A percentile compares a stretch with the other conserved stretches of the same genome.
Conservation (phyloP, 2,888 invertebrate genomes). For the Chirona hameri region DNA sequence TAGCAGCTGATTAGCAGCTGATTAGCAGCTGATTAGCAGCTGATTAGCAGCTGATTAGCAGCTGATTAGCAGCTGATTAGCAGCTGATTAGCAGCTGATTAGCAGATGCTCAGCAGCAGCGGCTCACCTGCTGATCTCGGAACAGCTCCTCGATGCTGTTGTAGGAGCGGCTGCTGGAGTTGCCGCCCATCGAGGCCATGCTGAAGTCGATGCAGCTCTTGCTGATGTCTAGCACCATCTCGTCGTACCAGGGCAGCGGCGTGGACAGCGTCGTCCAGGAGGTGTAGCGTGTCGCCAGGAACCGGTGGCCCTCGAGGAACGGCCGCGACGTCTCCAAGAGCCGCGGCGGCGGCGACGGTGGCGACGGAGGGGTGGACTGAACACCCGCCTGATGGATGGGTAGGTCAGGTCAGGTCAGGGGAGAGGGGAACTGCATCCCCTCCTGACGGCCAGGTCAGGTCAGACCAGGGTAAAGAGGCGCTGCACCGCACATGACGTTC, state of each 20-base stretch:
- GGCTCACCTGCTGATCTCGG: constrained; percentile 42
- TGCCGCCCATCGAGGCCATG: constrained; percentile 42
- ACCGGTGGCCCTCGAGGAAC: constrained; percentile 33
- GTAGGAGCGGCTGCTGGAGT: constrained; percentile 6
- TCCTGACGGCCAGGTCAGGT: too few relatives aligned
- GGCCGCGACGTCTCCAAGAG: constrained; percentile 32
- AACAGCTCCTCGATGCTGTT: constrained; percentile 37
- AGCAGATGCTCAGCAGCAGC: too few relatives aligned
- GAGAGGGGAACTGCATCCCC: too few relatives aligned
- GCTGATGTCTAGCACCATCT: constrained; percentile 77
- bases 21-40: too few relatives aligned
- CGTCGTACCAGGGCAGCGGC: constrained; percentile 35
- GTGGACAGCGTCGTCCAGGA: constrained; percentile 32
- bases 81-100: too few relatives aligned
- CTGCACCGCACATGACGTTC: too few relatives aligned
- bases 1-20: too few relatives aligned
- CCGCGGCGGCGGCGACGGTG: neutral
- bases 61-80: too few relatives aligned
- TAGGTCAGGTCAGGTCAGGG: too few relatives aligned
- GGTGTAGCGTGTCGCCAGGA: constrained; percentile 33
- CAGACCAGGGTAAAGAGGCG: too few relatives aligned
- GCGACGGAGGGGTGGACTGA: neutral
- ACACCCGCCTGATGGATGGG: too few relatives aligned
- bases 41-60: too few relatives aligned
- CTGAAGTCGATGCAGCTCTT: constrained; percentile 50